These are phyloP conservation scores for Acanthurus lineatus DNA, from an alignment of 2,797 vertebrate species.

Conservation along the genomic window DNA sequence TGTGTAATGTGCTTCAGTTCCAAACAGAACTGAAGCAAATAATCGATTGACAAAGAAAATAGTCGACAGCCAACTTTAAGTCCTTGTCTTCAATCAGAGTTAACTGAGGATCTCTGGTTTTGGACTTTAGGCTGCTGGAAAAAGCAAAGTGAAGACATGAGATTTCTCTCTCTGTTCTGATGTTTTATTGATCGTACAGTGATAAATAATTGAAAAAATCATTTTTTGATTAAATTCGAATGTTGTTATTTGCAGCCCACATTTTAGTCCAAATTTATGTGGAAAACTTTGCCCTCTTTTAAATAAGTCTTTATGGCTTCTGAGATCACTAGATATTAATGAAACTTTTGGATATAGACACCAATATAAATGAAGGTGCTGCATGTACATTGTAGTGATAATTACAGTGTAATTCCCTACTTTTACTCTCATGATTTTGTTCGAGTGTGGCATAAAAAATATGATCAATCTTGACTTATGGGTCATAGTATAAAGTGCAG, in stretches of 20 bases:
- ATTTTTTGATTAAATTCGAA: background rate
- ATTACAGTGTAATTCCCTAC: too few species aligned
- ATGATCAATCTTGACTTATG: too few species aligned
- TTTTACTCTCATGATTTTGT: too few species aligned
- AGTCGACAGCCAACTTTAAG: background rate
- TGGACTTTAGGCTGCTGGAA: background rate
- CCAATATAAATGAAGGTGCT: background rate
- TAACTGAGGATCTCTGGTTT: constrained; percentile 1
- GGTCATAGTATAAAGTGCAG: too few species aligned
- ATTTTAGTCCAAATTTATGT: background rate
- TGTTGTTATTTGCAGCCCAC: background rate
- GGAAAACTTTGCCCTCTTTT: background rate
- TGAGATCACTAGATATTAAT: constrained; percentile 1
- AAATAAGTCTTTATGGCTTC: background rate
- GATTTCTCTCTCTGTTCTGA: background rate
- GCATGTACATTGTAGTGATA: too few species aligned
- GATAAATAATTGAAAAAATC: background rate
- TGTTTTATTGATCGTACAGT: background rate
- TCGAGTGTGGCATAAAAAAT: too few species aligned
- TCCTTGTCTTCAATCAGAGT: background rate
- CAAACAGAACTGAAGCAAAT: background rate
- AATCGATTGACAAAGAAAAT: background rate
- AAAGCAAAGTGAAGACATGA: too few species aligned
- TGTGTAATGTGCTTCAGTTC: background rate
- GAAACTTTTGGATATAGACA: background rate